Evolutionary conservation across 2,888 invertebrate genomes (phyloP), one percentile per base, ranked within the genome.

Genomic region (Mimachlamys varia): DNA sequence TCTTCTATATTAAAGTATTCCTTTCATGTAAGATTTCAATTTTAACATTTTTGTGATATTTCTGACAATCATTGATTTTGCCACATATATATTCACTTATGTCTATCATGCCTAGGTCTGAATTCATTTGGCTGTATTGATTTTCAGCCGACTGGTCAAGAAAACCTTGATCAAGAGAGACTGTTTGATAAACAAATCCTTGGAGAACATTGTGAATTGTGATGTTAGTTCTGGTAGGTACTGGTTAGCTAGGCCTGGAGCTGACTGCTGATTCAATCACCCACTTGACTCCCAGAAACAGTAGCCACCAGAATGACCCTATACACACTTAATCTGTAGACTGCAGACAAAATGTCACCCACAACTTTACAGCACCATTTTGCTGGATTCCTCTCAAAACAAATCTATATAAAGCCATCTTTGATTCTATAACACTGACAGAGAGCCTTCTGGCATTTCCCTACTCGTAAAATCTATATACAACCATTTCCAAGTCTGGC

Each of bases 151-250:
- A 76, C 76, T 76, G 76, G 76, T 76, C 76, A 76, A 33, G 27
- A 15, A 33, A 76, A 76, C 76, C 76, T 33, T 33, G 76, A 33
- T 76, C 76, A 76, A 33, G 76, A 76, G 76, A 76, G 76, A 76
- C 76, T 19, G 12, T 12, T 76, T 76, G 76, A 76, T 76, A 76
- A 76, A 76, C 76, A 76, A 76, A 76, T 76, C 76, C 76, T 76
- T 10, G 17, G 33, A 27, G 27, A 76, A 76, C 4, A 33, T 76
- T 76, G 76, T 76, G 27, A 76, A 76, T n/a, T 22, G 33, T 33
- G 17, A 76, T 76, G 27, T 76, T 76, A n/a, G 62, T 62, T 44
- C 17, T 53, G 27, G 62, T 62, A 27, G 7, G 62, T 76, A 76
- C 33, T 76, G 22, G 33, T 22, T 76, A 76, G 76, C 33, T 33